phyloP scores from a whole-genome alignment of 2,888 invertebrate genomes.

The Hirtodrosophila cameraria region DNA sequence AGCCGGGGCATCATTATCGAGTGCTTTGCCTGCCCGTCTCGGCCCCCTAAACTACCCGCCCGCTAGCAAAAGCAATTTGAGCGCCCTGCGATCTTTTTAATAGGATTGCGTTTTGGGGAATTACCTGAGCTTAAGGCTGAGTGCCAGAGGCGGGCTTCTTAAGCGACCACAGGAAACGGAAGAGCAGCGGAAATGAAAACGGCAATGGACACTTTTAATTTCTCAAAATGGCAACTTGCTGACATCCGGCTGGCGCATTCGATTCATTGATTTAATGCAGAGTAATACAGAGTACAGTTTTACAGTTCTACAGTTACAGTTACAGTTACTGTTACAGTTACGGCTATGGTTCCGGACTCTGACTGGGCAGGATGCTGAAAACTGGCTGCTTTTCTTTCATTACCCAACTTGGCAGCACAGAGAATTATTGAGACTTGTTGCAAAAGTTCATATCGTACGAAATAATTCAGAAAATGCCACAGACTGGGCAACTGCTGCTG shows the following conservation, averaged over 20 bases:
- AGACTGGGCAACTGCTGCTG: conserved; percentile 39
- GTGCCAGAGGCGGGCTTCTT: conserved; percentile 3
- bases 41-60: neutral
- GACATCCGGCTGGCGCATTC: conserved; percentile 71
- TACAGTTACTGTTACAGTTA: neutral
- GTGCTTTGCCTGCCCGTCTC: conserved; percentile 73
- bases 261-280: conserved; percentile 77
- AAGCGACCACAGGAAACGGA: conserved; percentile 55
- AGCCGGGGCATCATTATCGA: conserved; percentile 70
- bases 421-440: conserved; percentile 77
- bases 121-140: conserved; percentile 55
- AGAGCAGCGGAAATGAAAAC: conserved; percentile 74
- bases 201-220: conserved; percentile 77
- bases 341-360: neutral
- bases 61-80: conserved; percentile 63
- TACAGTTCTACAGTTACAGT: conserved; percentile 1
- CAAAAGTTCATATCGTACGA: conserved; percentile 76
- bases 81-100: conserved; percentile 62
- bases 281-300: conserved; percentile 40
- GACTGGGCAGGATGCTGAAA: conserved; percentile 14
- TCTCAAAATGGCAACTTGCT: conserved; percentile 78
- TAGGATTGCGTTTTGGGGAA: conserved; percentile 77
- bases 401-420: conserved; percentile 59
- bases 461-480: conserved; percentile 75
- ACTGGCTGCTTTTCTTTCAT: conserved; percentile 48